Evolutionary conservation across 2,797 vertebrate species (phyloP).

Genomic region (Lates japonicus): DNA sequence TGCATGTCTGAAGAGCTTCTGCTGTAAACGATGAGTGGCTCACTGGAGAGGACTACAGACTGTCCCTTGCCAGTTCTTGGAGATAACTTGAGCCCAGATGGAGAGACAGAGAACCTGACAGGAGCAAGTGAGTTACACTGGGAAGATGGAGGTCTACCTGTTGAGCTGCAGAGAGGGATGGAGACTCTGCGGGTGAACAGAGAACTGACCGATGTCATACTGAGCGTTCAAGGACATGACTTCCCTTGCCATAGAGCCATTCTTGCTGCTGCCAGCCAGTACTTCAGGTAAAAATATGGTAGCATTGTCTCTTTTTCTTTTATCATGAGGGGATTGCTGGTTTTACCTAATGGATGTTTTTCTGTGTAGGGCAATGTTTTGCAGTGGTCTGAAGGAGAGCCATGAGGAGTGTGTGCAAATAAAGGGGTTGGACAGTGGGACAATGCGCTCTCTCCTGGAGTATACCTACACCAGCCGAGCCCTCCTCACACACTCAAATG

Average conservation of each 20-base stretch:
- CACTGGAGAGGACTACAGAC: constrained; percentile 79
- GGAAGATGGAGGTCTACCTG: constrained; percentile 78
- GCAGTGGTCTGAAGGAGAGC: constrained; percentile 95
- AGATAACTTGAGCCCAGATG: constrained; percentile 18
- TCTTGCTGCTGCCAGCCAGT: constrained; percentile 96
- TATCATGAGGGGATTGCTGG: too few species aligned
- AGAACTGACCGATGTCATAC: constrained; percentile 91
- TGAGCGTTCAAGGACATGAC: constrained; percentile 90
- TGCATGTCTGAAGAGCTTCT: constrained; percentile 3
- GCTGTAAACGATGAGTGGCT: constrained; percentile 70
- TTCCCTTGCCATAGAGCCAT: constrained; percentile 95
- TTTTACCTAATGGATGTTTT: constrained; percentile 23
- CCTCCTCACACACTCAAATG: constrained; percentile 93
- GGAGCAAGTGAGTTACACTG: constrained; percentile 62
- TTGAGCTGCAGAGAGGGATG: constrained; percentile 81
- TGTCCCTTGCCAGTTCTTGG: constrained; percentile 32
- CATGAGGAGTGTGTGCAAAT: constrained; percentile 93
- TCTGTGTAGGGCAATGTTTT: constrained; percentile 95
- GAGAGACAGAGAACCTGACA: constrained; percentile 28
- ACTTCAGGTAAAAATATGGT: constrained; percentile 92
- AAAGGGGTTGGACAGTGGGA: constrained; percentile 92
- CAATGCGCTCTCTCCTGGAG: constrained; percentile 93
- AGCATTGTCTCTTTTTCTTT: background rate
- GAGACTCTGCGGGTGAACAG: constrained; percentile 75
- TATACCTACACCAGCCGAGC: constrained; percentile 97